Percentiles rank a stretch among this genome's conserved stretches.
phyloP scores from a whole-genome alignment of 2,888 invertebrate species.

The Myopa testacea region DNA sequence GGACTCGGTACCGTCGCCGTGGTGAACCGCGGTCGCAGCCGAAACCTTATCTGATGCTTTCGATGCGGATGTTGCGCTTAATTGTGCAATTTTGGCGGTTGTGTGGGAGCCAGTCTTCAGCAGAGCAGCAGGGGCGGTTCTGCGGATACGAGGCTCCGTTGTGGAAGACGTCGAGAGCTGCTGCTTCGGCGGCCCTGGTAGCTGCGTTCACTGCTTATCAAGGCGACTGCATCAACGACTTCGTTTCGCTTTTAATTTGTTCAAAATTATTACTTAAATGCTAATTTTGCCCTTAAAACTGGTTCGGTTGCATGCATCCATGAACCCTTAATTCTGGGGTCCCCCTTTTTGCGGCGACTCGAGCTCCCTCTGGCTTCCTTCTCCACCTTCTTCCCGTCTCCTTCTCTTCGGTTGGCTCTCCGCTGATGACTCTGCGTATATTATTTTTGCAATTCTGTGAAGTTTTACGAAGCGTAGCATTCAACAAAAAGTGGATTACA shows the following conservation, averaged over 20 bases:
- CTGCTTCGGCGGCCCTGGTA: too few relatives aligned
- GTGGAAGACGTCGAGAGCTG: too few relatives aligned
- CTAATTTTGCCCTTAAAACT: not conserved
- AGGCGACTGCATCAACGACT: too few relatives aligned
- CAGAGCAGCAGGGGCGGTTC: not conserved
- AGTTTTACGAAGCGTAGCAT: conserved; percentile 22
- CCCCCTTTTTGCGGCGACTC: too few relatives aligned
- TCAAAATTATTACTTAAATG: not conserved
- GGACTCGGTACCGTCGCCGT: not conserved
- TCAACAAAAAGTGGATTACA: too few relatives aligned
- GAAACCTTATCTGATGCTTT: not conserved
- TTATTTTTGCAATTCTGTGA: conserved; percentile 6
- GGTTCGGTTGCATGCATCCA: not conserved
- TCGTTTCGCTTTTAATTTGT: too few relatives aligned
- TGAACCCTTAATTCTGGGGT: too few relatives aligned
- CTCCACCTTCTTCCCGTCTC: too few relatives aligned
- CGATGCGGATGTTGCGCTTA: conserved; percentile 17
- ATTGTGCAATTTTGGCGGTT: conserved; percentile 16
- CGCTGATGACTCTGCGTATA: not conserved
- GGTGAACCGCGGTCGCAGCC: not conserved
- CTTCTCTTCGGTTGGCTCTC: too few relatives aligned
- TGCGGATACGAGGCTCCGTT: not conserved
- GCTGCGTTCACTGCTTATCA: too few relatives aligned
- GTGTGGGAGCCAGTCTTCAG: not conserved
- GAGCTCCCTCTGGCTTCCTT: too few relatives aligned